phyloP scores from a whole-genome alignment of 2,888 invertebrate genomes.

The Calameuta filiformis region DNA sequence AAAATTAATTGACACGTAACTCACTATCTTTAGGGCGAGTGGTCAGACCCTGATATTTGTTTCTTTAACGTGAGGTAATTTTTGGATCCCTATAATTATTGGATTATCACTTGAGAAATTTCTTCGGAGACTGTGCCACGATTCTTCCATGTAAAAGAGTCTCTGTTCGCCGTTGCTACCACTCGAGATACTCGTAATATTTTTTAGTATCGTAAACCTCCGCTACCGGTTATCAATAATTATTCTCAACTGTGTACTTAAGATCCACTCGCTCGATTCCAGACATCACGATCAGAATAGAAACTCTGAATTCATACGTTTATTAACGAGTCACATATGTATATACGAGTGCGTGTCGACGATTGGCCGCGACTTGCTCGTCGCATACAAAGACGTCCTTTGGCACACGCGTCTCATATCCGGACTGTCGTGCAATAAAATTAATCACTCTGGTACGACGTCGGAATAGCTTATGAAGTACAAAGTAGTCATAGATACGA shows the following conservation, averaged over 20 bases:
- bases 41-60: not conserved
- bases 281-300: not conserved
- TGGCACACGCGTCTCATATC: slow-evolving; percentile 41
- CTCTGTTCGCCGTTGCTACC: not conserved
- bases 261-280: not conserved
- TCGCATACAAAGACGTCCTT: not conserved
- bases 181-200: not conserved
- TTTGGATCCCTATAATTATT: not conserved
- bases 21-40: not conserved
- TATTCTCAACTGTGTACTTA: not conserved
- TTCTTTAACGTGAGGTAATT: not conserved
- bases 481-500: not conserved
- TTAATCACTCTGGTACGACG: slow-evolving; percentile 57
- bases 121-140: not conserved
- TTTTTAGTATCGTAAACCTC: not conserved
- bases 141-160: not conserved
- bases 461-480: slow-evolving; percentile 53
- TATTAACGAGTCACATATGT: not conserved
- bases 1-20: not conserved
- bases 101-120: not conserved
- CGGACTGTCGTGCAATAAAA: slow-evolving; percentile 59
- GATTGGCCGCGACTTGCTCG: not conserved
- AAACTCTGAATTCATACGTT: not conserved
- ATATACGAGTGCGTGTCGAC: not conserved
- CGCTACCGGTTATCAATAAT: not conserved